These are phyloP conservation scores for Dinocampus coccinellae DNA, from an alignment of 2,888 invertebrate genomes.

Conservation along the genomic window DNA sequence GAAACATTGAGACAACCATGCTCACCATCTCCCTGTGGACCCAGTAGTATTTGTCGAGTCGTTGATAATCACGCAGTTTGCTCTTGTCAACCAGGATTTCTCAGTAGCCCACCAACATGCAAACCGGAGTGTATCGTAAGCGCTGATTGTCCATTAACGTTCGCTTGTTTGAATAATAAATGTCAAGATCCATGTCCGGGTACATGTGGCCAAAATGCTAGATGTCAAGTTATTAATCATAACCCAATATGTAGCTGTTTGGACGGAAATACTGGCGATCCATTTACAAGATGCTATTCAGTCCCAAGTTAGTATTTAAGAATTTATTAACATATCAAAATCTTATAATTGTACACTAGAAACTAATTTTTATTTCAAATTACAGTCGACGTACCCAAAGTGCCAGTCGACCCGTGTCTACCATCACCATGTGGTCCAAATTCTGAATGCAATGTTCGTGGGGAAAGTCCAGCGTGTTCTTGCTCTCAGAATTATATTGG, in stretches of 20 bases:
- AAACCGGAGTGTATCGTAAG: constrained; percentile 86
- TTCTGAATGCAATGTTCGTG: constrained; percentile 72
- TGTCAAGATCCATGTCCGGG: constrained; percentile 85
- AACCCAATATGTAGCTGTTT: constrained; percentile 86
- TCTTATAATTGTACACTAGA: not conserved
- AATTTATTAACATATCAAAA: no score
- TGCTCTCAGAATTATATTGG: constrained; percentile 74
- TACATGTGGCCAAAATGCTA: constrained; percentile 83
- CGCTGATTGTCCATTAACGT: constrained; percentile 81
- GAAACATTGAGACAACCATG: constrained; percentile 70
- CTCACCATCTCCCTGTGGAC: constrained; percentile 83
- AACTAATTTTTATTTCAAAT: constrained; percentile 6
- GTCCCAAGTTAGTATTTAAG: constrained; percentile 70
- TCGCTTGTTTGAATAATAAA: constrained; percentile 82
- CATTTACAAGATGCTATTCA: constrained; percentile 74
- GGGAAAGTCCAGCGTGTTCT: constrained; percentile 73
- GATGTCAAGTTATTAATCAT: constrained; percentile 85
- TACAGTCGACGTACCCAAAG: constrained; percentile 47
- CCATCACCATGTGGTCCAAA: constrained; percentile 74
- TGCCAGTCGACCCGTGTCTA: constrained; percentile 70
- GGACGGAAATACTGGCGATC: constrained; percentile 81
- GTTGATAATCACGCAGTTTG: constrained; percentile 79
- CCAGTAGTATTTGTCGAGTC: constrained; percentile 81
- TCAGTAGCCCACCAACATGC: constrained; percentile 84
- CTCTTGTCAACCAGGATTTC: constrained; percentile 78